Evolutionary conservation across 2,888 invertebrate genomes (phyloP), one percentile per base, ranked within the genome.

Genomic region (Eudemis profundana): DNA sequence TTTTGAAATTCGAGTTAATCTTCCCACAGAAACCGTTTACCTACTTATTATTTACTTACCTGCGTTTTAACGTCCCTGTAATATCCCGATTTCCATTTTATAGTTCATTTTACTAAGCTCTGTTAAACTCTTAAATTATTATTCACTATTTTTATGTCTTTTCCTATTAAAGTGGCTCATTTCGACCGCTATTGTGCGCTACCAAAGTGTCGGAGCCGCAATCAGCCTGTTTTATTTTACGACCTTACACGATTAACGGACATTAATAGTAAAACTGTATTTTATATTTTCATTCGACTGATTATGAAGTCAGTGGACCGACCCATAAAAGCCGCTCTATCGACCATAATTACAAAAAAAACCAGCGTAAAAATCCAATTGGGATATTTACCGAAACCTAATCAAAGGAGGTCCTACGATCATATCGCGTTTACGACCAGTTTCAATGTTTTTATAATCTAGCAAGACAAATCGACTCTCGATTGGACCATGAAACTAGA

Each of bases 391-490:
- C 65, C 46, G 85, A 87, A 83, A 78, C 74, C 82, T 81, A 84
- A 87, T 87, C 87, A 86, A 82, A 84, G 79, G 78, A 80, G 82
- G 77, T 81, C 80, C 81, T 73, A 89, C 78, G 87, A 81, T 79
- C 79, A 76, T 74, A 76, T 77, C 78, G 74, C 76, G 80, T 86
- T 89, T 86, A 86, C 77, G 75, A 78, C 72, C 74, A 71, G 77
- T 74, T 78, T 82, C 83, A 81, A 87, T 84, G 83, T 83, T 84
- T 83, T 85, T 84, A 87, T 88, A 87, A 89, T 85, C 83, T 80
- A 81, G 83, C 87, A 84, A 86, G 87, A 87, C 88, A 85, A 89
- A 91, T 90, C 85, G 85, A 73, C 73, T 77, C 78, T 74, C 81
- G 81, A 81, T 83, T 81, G 78, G 81, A 72, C 78, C 76, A 78